Conservation (phyloP, 2,888 invertebrate species). For the Myopa tessellatipennis region DNA sequence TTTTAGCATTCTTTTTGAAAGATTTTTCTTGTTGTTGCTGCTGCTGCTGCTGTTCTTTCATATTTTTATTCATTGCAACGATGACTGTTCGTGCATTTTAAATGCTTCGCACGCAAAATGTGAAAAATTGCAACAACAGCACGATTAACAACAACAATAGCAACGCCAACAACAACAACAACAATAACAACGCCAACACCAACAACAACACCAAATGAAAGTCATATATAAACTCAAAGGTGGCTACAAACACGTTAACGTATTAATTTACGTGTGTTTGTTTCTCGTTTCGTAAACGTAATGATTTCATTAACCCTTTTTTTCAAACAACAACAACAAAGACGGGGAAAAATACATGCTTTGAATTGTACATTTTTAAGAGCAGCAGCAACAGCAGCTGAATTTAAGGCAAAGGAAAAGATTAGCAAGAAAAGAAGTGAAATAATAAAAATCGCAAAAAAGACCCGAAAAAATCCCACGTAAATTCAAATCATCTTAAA, state of each 20-base stretch:
- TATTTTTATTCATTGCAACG: not conserved
- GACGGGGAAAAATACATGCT: not conserved
- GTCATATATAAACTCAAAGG: not conserved
- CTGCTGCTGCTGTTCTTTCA: not conserved
- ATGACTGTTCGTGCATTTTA: constrained; percentile 4
- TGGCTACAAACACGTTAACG: constrained; percentile 11
- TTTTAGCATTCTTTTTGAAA: not conserved
- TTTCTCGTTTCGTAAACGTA: not conserved
- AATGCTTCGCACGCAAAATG: not conserved
- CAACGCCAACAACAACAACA: not conserved
- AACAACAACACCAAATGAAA: not conserved
- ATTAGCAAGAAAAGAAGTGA: not conserved
- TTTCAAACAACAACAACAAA: not conserved
- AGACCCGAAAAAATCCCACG: not conserved
- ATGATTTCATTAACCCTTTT: constrained; percentile 14
- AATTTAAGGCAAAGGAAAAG: too few relatives aligned
- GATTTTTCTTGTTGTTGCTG: not conserved
- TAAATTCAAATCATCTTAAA: not conserved
- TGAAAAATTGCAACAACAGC: not conserved
- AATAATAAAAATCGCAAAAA: not conserved
- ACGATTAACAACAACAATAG: too few relatives aligned
- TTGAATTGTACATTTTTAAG: not conserved
- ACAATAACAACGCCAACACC: not conserved
- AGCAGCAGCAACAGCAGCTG: too few relatives aligned
- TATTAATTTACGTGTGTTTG: not conserved